Evolutionary conservation across 92 coral and sea anemone species (phyloP).

Genomic region (Heteractis magnifica): DNA sequence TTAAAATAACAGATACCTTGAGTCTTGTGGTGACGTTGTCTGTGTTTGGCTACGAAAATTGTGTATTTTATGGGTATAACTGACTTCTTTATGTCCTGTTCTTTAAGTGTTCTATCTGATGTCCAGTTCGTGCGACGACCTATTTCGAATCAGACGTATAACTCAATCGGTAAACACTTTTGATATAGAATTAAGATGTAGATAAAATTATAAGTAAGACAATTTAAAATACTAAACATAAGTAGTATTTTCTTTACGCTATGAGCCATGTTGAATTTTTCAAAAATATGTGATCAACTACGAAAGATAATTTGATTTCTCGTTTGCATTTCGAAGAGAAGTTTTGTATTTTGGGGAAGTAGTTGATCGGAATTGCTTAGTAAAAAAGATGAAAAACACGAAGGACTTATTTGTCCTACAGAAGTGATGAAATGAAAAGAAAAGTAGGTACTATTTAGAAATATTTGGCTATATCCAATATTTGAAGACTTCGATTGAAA

Average conservation of each 20-base stretch:
- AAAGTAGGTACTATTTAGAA: not conserved
- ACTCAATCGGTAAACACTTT: not conserved
- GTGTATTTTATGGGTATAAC: too few relatives aligned
- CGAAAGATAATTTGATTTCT: conserved; percentile 1
- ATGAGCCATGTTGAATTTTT: not conserved
- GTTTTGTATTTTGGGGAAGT: not conserved
- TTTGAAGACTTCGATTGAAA: not conserved
- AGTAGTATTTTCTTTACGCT: conserved; percentile 2
- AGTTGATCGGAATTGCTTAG: not conserved
- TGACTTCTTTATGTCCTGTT: too few relatives aligned
- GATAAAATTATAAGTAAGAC: not conserved
- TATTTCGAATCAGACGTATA: not conserved
- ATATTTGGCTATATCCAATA: not conserved
- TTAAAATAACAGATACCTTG: too few relatives aligned
- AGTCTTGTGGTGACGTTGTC: too few relatives aligned
- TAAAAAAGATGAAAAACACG: not conserved
- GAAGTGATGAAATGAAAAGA: not conserved
- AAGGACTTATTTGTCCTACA: not conserved
- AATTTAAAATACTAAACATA: not conserved
- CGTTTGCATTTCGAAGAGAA: not conserved
- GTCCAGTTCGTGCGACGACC: not conserved
- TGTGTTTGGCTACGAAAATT: too few relatives aligned
- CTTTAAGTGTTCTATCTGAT: too few relatives aligned
- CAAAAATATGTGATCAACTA: not conserved
- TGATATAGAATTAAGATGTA: not conserved